Conservation (phyloP, 2,888 invertebrate species). For the Disparrhopalites patrizii region DNA sequence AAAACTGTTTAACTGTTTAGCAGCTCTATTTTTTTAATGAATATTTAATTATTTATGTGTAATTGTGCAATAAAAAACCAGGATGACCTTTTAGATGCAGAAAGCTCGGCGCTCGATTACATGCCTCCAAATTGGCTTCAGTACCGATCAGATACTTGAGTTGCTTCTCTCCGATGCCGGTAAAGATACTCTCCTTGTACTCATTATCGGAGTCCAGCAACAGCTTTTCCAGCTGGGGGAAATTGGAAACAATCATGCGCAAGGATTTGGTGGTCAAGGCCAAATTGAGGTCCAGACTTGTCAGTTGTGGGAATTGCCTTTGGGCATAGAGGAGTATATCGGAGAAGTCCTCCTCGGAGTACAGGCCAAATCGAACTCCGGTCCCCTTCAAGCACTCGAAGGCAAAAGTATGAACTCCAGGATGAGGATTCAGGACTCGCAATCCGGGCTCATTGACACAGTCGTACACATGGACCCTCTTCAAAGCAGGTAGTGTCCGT, state of each 20-base stretch:
- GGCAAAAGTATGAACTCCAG: background rate
- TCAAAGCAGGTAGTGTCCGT: background rate
- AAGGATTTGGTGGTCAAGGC: background rate
- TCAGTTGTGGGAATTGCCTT: slow-evolving; percentile 2
- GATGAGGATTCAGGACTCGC: background rate
- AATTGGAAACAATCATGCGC: background rate
- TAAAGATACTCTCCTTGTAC: background rate
- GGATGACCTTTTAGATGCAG: background rate
- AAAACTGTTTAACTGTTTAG: too few relatives aligned
- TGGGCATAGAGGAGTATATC: background rate
- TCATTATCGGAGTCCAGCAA: slow-evolving; percentile 1
- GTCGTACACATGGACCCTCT: background rate
- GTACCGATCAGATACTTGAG: background rate
- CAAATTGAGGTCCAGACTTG: background rate
- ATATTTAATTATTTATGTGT: background rate
- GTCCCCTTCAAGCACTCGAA: slow-evolving; percentile 10
- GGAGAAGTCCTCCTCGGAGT: background rate
- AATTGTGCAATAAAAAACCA: background rate
- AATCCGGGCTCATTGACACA: background rate
- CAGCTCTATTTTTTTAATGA: too few relatives aligned
- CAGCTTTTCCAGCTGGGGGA: slow-evolving; percentile 1
- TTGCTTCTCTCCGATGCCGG: background rate
- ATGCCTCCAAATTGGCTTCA: background rate
- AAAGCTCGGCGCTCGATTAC: background rate
- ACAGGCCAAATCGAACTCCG: slow-evolving; percentile 1